phyloP scores from a whole-genome alignment of 2,797 vertebrate genomes.

The Florisuga fusca region DNA sequence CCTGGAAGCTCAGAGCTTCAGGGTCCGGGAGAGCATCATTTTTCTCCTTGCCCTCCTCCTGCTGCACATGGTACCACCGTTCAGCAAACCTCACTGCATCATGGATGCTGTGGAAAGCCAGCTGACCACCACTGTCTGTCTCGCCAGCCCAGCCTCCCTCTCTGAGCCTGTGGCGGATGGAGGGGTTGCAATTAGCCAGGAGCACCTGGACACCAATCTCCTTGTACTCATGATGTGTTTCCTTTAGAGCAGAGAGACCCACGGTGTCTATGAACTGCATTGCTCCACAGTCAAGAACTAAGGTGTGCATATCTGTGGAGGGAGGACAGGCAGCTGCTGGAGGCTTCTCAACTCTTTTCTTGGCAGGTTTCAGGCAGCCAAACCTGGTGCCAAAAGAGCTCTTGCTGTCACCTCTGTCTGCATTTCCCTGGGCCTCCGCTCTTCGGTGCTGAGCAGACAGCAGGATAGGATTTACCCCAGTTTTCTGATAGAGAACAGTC shows the following conservation, averaged over 20 bases:
- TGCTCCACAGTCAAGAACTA: slow-evolving; percentile 73
- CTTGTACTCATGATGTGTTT: slow-evolving; percentile 24
- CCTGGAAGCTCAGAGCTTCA: background rate
- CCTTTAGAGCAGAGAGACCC: slow-evolving; percentile 63
- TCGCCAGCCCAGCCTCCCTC: slow-evolving; percentile 57
- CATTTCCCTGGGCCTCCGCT: background rate
- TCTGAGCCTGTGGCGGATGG: slow-evolving; percentile 47
- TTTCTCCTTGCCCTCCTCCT: background rate
- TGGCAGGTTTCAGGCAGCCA: slow-evolving; percentile 9
- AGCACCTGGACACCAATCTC: slow-evolving; percentile 54
- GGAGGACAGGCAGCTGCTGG: background rate
- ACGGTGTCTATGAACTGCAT: slow-evolving; percentile 74
- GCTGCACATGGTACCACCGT: background rate
- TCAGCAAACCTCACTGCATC: slow-evolving; percentile 65
- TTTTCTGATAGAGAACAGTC: slow-evolving; percentile 59
- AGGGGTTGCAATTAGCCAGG: slow-evolving; percentile 74
- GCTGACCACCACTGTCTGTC: background rate
- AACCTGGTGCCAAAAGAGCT: background rate
- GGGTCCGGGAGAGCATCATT: background rate
- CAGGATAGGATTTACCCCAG: slow-evolving; percentile 44
- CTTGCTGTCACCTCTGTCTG: background rate
- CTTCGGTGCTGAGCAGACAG: slow-evolving; percentile 4
- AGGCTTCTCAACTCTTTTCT: background rate
- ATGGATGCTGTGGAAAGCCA: slow-evolving; percentile 70
- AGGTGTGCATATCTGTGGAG: slow-evolving; percentile 46